A percentile compares a stretch with the other conserved stretches of the same genome.
These are phyloP conservation scores for Kryptopterus vitreolus DNA, from an alignment of 2,797 vertebrate species.

Conservation along the genomic window DNA sequence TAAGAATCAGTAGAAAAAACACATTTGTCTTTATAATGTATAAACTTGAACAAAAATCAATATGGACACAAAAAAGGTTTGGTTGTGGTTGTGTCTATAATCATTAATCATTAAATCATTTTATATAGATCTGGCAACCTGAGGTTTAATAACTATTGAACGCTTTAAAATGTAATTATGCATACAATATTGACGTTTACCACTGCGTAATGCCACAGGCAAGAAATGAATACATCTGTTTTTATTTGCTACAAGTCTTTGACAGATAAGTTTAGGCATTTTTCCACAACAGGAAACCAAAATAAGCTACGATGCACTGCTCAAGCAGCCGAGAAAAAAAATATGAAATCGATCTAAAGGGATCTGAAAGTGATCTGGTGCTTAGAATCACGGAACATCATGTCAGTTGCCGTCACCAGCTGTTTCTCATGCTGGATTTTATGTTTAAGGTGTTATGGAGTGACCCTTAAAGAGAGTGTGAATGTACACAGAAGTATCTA, in stretches of 20 bases:
- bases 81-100: too few relatives aligned
- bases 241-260: background rate
- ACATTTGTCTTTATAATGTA: too few relatives aligned
- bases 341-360: background rate
- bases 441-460: background rate
- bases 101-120: too few relatives aligned
- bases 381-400: background rate
- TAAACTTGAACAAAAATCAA: too few relatives aligned
- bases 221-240: background rate
- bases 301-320: background rate
- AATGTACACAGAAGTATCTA: background rate
- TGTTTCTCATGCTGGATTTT: background rate
- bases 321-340: background rate
- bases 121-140: too few relatives aligned
- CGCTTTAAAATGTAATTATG: background rate
- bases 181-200: background rate
- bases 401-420: background rate
- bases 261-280: background rate
- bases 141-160: too few relatives aligned
- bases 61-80: too few relatives aligned
- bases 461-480: background rate
- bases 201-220: background rate
- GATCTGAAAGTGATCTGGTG: background rate
- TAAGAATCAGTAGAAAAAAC: too few relatives aligned
- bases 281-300: slow-evolving; percentile 39